A percentile compares a stretch with the other conserved stretches of the same genome.
phyloP scores from a whole-genome alignment of 2,797 vertebrate species.

The Anguilla megastoma region DNA sequence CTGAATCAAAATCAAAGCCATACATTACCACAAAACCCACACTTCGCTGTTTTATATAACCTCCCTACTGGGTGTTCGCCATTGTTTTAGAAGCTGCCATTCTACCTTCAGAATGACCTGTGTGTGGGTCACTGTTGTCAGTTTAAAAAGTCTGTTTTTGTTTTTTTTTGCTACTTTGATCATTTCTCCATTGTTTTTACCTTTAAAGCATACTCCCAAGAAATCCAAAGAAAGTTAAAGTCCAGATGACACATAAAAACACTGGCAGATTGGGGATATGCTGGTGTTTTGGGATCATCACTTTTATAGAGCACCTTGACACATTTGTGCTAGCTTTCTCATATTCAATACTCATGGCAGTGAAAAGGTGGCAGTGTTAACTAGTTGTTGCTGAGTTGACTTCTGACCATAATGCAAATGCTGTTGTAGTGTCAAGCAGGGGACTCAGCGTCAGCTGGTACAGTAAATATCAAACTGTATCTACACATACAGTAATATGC shows the following conservation, averaged over 20 bases:
- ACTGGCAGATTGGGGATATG: neutral
- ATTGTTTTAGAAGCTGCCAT: neutral
- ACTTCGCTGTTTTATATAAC: slow-evolving; percentile 21
- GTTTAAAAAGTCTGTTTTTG: neutral
- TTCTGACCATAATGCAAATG: neutral
- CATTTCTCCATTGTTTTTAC: neutral
- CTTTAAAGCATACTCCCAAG: neutral
- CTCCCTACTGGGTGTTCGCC: neutral
- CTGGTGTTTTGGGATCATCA: neutral
- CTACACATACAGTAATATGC: neutral
- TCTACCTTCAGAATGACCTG: neutral
- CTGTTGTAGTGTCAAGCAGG: neutral
- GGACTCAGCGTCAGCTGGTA: neutral
- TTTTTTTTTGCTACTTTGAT: neutral
- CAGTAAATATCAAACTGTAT: neutral
- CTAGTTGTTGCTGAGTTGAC: too few species aligned
- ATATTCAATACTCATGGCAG: neutral
- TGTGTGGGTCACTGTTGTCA: neutral
- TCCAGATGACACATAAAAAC: neutral
- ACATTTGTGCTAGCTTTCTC: neutral
- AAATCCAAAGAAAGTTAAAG: neutral
- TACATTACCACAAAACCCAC: slow-evolving; percentile 7
- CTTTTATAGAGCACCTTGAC: neutral
- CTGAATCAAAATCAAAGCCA: slow-evolving; percentile 49
- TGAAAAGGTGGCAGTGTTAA: neutral